Base-by-base conservation (phyloP, 2,113 vertebrate genomes). In the Sorex araneus region DNA sequence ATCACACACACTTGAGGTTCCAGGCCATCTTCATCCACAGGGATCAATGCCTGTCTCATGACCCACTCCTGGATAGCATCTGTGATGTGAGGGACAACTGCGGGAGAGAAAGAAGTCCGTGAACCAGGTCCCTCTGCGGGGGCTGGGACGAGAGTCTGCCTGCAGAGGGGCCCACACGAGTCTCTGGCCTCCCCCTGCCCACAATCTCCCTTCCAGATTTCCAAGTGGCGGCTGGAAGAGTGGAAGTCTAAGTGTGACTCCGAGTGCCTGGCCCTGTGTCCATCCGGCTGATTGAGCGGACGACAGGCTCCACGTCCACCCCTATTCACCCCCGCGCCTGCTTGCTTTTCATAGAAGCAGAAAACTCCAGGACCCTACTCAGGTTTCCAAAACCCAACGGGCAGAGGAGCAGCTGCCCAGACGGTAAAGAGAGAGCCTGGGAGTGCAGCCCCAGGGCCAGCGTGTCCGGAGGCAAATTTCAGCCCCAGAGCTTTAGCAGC, bases 21-120 rank as follows among this genome's bases (percentile, higher is more conserved):
- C 2, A 99, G 83, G 1, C 97, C 98, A n/a, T 99, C 99, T 32
- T 98, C 99, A 30, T 99, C 99, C 1, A 99, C 99, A 19, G 99
- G 98, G 43, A 99, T 98, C 75, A 66, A 97, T 2, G 99, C 99
- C 96, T 99, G 99, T 64, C 98, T 98, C 98, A 99, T 98, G 0
- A 99, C 99, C 99, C 99, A 99, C 69, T 99, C 99, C 96, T 99
- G 99, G 92, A 99, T 99, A 1, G 99, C 99, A 94, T 99, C 99
- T n/a, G 99, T 99, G 97, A 99, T 99, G 94, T 99, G 99, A 67
- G 99, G 99, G 40, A 99, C 99, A 93, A 99, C 99, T 99, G 95
- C 2, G 97, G 78, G 90, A 90, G 16, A 96, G 90, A 91, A 1
- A 85, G 66, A 86, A 88, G 69, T 0, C 4, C 1, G 16, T 70